Evolutionary conservation across 1,140 invertebrate species (phyloP), one percentile per base, ranked within the genome.

Genomic region (Nylanderia fulva): DNA sequence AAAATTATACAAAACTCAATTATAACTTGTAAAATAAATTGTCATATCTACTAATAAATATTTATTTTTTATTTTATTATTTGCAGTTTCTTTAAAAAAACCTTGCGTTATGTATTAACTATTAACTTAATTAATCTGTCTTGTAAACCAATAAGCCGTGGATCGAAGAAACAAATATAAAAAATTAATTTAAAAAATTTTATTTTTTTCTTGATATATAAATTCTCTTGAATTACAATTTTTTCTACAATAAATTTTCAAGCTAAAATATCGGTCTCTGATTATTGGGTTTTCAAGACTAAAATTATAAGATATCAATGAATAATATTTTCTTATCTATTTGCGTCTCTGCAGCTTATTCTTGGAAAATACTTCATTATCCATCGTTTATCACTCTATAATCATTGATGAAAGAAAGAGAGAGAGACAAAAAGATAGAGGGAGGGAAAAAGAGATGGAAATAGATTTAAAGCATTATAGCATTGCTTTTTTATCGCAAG

Each of bases 291-390:
- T 63, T 29, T 3, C 9, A 21, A 42, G 7, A 11, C 18, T 42
- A 63, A 63, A 27, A 24, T 60, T 60, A 60, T 24, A 6, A 68
- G 39, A 79, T 48, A 68, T 45, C 36, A 2, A 21, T 13, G 15
- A 66, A 68, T 33, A 66, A 77, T 27, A 77, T 48, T 79, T 66
- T 68, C 21, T 66, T 66, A 68, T 79, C 61, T 52, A 54, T 79
- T 54, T 79, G 45, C 54, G 29, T 63, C 74, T 76, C 21, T 76
- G 13, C 52, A 79, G 15, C 48, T 9, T 54, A 18, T 79, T 66
- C 61, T 45, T 79, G 52, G 21, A 68, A 66, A 68, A 54, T 29
- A 24, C 29, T 54, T 79, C 11, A 71, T 7, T 33, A 33, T 33
- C 29, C 29, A 33, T 33, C 29, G 3, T 33, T 33, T 33, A 33